Percentiles rank a stretch among this genome's conserved stretches.
Conservation (phyloP, 2,888 invertebrate species). For the Lithophane ornitopus region DNA sequence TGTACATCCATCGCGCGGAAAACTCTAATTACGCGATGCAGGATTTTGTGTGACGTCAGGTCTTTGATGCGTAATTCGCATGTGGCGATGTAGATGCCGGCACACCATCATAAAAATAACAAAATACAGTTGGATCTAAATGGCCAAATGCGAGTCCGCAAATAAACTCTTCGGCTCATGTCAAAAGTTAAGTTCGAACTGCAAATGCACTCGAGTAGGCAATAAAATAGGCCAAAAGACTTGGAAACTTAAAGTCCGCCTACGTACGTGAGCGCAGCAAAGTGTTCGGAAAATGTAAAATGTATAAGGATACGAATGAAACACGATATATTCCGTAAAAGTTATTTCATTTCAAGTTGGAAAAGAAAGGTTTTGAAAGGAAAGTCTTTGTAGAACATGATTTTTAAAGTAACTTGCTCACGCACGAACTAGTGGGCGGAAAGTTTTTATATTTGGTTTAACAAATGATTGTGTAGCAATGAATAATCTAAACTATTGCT, state of each 20-base stretch:
- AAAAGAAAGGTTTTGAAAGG: slow-evolving; percentile 28
- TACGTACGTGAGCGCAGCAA: slow-evolving; percentile 26
- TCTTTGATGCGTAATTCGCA: no score
- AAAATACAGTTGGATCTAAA: no score
- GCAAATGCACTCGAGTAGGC: slow-evolving; percentile 23
- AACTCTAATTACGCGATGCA: no score
- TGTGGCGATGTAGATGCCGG: no score
- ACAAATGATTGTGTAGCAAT: slow-evolving; percentile 21
- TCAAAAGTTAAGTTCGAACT: slow-evolving; percentile 39
- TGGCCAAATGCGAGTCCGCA: not conserved
- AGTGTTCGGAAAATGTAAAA: slow-evolving; percentile 44
- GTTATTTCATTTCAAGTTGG: slow-evolving; percentile 33
- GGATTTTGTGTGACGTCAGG: no score
- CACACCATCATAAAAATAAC: no score
- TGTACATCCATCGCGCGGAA: no score
- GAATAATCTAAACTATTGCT: slow-evolving; percentile 19
- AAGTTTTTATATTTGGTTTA: slow-evolving; percentile 10
- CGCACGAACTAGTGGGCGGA: not conserved
- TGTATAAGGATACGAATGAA: slow-evolving; percentile 37
- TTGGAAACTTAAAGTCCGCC: slow-evolving; percentile 23
- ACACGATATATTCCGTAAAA: slow-evolving; percentile 41
- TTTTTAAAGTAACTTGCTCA: slow-evolving; percentile 16
- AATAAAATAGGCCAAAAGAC: slow-evolving; percentile 34
- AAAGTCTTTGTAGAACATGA: slow-evolving; percentile 12
- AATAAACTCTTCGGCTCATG: slow-evolving; percentile 12